Conservation (phyloP, 2,888 invertebrate species). For the Yponomeuta sedellus region DNA sequence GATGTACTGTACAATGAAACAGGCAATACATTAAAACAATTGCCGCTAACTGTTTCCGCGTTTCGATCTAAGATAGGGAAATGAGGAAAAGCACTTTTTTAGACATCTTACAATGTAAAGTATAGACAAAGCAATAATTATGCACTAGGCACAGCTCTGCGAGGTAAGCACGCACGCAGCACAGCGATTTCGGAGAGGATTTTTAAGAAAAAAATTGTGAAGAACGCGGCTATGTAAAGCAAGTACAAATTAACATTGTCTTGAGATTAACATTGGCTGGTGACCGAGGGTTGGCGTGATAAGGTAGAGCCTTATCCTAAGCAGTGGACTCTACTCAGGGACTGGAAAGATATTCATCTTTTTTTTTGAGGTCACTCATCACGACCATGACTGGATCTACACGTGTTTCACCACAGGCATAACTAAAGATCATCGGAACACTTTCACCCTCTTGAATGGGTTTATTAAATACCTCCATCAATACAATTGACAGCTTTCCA, state of each 20-base stretch:
- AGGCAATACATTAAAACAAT: conserved; percentile 23
- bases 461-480: conserved; percentile 50
- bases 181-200: no score
- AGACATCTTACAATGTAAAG: not conserved
- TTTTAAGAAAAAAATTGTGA: no score
- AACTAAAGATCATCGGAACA: conserved; percentile 23
- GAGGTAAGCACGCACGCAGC: no score
- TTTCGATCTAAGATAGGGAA: conserved; percentile 40
- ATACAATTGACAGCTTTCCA: conserved; percentile 61
- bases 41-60: conserved; percentile 45
- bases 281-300: no score
- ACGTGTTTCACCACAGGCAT: not conserved
- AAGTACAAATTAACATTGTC: no score
- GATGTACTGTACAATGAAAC: conserved; percentile 20
- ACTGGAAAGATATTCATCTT: not conserved
- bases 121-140: no score
- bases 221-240: no score
- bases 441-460: conserved; percentile 39
- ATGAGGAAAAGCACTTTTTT: conserved; percentile 44
- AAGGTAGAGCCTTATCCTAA: no score
- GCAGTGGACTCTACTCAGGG: no score
- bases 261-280: no score
- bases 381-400: not conserved
- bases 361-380: not conserved
- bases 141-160: no score